Percentiles rank a stretch among this genome's conserved stretches.
These are phyloP conservation scores for Notarius quadriscutis DNA, from an alignment of 2,113 vertebrate genomes.

Conservation along the genomic window DNA sequence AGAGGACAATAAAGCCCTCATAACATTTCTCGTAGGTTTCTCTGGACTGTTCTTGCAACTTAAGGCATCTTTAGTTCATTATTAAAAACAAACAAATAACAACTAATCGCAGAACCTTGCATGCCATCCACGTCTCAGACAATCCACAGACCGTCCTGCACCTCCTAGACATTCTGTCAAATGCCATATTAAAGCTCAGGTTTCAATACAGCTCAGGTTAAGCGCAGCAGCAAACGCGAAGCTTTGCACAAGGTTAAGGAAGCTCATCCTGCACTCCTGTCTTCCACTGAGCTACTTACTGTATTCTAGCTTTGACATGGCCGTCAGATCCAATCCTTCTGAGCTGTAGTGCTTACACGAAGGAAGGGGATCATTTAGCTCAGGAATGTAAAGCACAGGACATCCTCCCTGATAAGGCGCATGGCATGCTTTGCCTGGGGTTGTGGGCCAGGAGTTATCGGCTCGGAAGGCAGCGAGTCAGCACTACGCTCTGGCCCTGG, in stretches of 20 bases:
- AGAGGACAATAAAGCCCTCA: conserved; percentile 39
- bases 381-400: conserved; percentile 64
- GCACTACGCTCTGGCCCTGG: conserved; percentile 52
- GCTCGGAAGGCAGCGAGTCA: conserved; percentile 55
- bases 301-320: conserved; percentile 60
- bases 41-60: conserved; percentile 20
- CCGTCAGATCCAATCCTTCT: conserved; percentile 65
- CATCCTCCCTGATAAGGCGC: conserved; percentile 56
- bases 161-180: not conserved
- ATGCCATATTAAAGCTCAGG: conserved; percentile 6
- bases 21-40: conserved; percentile 27
- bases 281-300: conserved; percentile 29
- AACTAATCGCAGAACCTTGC: not conserved
- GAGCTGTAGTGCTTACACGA: conserved; percentile 51
- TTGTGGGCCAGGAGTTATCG: conserved; percentile 50
- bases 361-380: conserved; percentile 60
- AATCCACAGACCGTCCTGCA: not conserved
- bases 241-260: conserved; percentile 42
- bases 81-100: not conserved
- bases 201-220: conserved; percentile 12
- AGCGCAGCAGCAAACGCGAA: conserved; percentile 21
- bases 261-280: conserved; percentile 42
- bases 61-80: conserved; percentile 25
- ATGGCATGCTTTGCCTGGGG: conserved; percentile 52
- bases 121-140: not conserved